phyloP scores from a whole-genome alignment of 2,113 vertebrate genomes.

The Castor canadensis region DNA sequence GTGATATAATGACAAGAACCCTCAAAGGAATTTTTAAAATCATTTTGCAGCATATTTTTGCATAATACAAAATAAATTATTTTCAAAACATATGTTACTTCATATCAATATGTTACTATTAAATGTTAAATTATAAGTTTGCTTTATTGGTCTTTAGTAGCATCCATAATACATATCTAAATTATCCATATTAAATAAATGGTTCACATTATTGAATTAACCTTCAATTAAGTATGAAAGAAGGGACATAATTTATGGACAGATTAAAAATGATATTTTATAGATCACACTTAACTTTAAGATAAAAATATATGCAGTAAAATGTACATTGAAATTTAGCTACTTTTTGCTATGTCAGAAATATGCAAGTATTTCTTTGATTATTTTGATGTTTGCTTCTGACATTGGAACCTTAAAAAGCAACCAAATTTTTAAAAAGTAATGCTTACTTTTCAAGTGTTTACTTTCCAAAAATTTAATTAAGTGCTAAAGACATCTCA shows the following conservation, averaged over 20 bases:
- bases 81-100: neutral
- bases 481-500: neutral
- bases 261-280: conserved; percentile 40
- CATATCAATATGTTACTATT: neutral
- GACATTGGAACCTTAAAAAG: neutral
- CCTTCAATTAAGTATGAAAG: conserved; percentile 29
- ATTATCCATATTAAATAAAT: conserved; percentile 27
- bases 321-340: conserved; percentile 33
- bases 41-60: neutral
- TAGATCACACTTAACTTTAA: neutral
- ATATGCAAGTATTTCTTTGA: neutral
- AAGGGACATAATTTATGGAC: conserved; percentile 13
- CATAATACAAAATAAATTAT: neutral
- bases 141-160: conserved; percentile 6
- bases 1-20: neutral
- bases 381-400: conserved; percentile 12
- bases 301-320: neutral
- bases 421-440: neutral
- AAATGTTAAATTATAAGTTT: neutral
- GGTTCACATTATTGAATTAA: conserved; percentile 19
- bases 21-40: neutral
- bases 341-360: neutral
- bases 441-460: conserved; percentile 32
- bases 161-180: neutral
- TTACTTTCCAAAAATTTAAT: conserved; percentile 19